Conservation (phyloP, 1,140 invertebrate species). For the Monochamus saltuarius region DNA sequence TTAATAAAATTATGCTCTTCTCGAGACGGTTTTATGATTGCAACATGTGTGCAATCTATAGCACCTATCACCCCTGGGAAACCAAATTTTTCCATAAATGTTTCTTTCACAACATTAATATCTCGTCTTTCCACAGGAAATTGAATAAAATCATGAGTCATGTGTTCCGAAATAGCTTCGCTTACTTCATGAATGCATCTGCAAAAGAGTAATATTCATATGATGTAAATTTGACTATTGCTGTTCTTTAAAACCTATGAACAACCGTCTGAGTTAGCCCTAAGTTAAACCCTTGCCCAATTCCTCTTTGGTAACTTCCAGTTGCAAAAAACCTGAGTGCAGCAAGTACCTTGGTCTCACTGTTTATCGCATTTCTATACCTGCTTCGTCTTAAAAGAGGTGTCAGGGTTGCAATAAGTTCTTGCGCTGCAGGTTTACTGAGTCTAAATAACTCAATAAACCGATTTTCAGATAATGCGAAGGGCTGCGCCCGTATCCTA, state of each 20-base stretch:
- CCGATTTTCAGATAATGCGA: not conserved
- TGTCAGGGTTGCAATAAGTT: conserved; percentile 4
- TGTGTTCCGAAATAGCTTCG: not conserved
- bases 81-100: conserved; percentile 17
- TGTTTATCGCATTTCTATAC: not conserved
- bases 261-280: not conserved
- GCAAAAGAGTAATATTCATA: conserved; percentile 2
- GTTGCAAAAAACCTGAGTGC: not conserved
- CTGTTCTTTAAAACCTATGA: not conserved
- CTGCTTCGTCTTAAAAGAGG: not conserved
- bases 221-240: not conserved
- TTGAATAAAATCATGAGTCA: too few species aligned
- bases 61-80: conserved; percentile 11
- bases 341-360: not conserved
- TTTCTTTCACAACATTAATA: too few species aligned
- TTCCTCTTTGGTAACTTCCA: conserved; percentile 12
- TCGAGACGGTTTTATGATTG: conserved; percentile 10
- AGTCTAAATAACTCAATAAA: conserved; percentile 10
- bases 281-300: conserved; percentile 1
- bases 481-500: not conserved
- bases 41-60: conserved; percentile 10
- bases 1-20: conserved; percentile 28
- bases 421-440: not conserved
- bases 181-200: conserved; percentile 6
- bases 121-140: too few species aligned